These are phyloP conservation scores for Drosophila willistoni DNA, from an alignment of 1,140 invertebrate genomes.

Conservation along the genomic window DNA sequence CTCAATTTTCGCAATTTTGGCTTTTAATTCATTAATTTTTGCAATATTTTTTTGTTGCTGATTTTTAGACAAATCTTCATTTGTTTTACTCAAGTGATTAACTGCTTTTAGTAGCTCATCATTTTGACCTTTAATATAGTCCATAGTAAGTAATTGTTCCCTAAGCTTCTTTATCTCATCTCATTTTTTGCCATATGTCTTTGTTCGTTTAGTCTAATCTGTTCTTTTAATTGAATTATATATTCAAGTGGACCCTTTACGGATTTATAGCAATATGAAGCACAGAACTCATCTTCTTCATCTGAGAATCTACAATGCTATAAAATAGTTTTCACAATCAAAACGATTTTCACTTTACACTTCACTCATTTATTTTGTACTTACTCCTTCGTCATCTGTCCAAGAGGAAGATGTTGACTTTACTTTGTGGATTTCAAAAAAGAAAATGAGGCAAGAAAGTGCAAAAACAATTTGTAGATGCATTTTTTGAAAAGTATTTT, in stretches of 20 bases:
- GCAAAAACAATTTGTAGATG: no score
- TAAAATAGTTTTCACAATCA: not conserved
- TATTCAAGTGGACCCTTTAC: not conserved
- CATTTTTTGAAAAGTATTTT: no score
- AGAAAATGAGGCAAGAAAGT: no score
- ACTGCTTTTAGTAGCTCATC: not conserved
- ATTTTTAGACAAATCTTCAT: not conserved
- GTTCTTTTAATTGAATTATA: not conserved
- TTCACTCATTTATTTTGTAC: no score
- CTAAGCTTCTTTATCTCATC: not conserved
- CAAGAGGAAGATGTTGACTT: no score
- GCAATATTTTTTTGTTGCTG: no score
- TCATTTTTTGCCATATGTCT: not conserved
- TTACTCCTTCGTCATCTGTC: no score
- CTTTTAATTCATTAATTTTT: no score
- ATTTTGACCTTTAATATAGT: not conserved
- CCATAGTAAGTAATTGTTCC: not conserved
- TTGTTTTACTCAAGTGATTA: not conserved
- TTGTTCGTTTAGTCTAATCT: not conserved
- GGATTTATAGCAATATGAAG: not conserved
- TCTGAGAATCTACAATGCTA: not conserved
- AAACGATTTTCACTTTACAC: no score
- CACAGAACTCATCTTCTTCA: not conserved
- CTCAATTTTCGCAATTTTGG: no score
- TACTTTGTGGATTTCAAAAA: no score